Evolutionary conservation across 2,797 vertebrate species (phyloP).

Genomic region (Crenuchus spilurus): DNA sequence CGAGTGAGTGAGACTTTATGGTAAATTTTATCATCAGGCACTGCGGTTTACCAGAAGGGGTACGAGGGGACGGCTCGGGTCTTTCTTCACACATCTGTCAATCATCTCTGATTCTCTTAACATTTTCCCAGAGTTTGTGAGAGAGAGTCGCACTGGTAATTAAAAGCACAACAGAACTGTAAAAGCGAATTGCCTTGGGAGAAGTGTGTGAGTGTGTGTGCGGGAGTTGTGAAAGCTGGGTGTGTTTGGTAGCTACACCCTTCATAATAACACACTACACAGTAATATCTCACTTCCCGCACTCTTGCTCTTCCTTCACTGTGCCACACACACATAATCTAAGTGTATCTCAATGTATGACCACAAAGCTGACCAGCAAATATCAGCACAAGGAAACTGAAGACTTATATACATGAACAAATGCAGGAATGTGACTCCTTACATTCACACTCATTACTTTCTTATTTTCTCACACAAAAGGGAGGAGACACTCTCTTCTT

Average conservation of each 20-base stretch:
- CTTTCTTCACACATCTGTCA: constrained; percentile 3
- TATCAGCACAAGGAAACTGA: too few species aligned
- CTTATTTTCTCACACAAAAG: too few species aligned
- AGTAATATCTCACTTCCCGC: neutral
- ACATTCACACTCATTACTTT: too few species aligned
- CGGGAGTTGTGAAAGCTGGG: constrained; percentile 11
- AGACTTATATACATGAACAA: too few species aligned
- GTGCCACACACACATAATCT: neutral
- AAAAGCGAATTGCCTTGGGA: constrained; percentile 37
- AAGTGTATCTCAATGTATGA: neutral
- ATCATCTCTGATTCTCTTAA: neutral
- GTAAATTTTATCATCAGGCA: constrained; percentile 20
- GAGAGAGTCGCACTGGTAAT: constrained; percentile 37
- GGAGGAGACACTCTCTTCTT: too few species aligned
- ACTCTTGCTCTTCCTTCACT: neutral
- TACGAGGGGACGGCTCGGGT: too few species aligned
- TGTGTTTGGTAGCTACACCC: constrained; percentile 31
- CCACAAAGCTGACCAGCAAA: too few species aligned
- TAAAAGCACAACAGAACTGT: constrained; percentile 32
- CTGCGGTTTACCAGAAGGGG: constrained; percentile 15
- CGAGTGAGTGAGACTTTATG: constrained; percentile 13
- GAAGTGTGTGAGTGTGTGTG: neutral
- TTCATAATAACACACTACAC: constrained; percentile 26
- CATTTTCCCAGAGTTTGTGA: constrained; percentile 25
- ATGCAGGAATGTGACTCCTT: too few species aligned